Evolutionary conservation across 2,888 invertebrate species (phyloP).

Genomic region (Drosophila koepferae): DNA sequence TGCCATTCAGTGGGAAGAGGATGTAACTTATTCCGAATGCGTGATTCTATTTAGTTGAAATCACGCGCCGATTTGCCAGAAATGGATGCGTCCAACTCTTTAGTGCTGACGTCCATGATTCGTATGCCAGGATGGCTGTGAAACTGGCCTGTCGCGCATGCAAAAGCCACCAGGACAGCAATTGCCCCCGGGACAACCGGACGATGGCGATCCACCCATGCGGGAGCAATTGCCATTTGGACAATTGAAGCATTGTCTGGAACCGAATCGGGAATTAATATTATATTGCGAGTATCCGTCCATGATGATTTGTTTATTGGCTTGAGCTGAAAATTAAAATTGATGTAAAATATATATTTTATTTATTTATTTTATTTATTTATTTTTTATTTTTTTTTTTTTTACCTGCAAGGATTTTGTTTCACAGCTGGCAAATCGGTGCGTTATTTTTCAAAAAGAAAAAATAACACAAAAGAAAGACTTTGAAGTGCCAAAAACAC

Average conservation of each 20-base stretch:
- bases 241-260: conserved; percentile 30
- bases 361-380: background rate
- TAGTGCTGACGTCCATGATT: conserved; percentile 42
- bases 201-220: conserved; percentile 1
- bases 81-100: conserved; percentile 35
- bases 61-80: conserved; percentile 41
- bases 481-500: conserved; percentile 20
- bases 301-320: conserved; percentile 30
- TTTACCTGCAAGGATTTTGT: conserved; percentile 28
- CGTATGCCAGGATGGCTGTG: conserved; percentile 23
- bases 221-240: conserved; percentile 49
- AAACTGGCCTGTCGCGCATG: background rate
- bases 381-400: no score
- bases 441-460: conserved; percentile 30
- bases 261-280: background rate
- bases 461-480: conserved; percentile 11
- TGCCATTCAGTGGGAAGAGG: conserved; percentile 15
- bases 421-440: conserved; percentile 23
- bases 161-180: conserved; percentile 53
- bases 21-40: background rate
- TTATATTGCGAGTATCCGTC: conserved; percentile 26
- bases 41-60: conserved; percentile 21
- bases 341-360: background rate
- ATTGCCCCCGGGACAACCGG: conserved; percentile 47
- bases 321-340: background rate